Evolutionary conservation across 2,797 vertebrate genomes (phyloP).

Genomic region (Ateles fusciceps): DNA sequence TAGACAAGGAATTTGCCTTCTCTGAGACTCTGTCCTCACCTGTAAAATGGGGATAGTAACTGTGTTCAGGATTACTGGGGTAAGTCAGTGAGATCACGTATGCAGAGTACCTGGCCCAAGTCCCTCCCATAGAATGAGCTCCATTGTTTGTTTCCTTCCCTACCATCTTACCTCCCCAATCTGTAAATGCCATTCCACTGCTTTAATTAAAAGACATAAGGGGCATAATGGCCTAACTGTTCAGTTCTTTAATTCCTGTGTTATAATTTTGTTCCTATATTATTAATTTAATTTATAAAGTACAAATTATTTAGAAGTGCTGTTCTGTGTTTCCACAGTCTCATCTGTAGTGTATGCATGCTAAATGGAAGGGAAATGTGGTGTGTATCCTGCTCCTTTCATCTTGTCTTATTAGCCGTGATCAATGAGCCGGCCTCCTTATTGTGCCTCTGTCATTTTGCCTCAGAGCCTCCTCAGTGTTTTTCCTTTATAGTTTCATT

Average conservation of each 20-base stretch:
- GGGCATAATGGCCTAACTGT: not conserved
- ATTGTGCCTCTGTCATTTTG: not conserved
- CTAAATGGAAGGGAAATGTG: not conserved
- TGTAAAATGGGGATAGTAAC: not conserved
- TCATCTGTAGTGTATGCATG: not conserved
- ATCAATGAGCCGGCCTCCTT: not conserved
- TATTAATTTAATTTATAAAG: not conserved
- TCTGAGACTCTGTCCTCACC: not conserved
- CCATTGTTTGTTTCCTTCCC: not conserved
- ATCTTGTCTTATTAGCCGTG: not conserved
- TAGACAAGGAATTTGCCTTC: slow-evolving; percentile 1
- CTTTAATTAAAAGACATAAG: not conserved
- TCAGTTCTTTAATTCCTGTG: not conserved
- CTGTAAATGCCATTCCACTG: not conserved
- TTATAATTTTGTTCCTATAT: not conserved
- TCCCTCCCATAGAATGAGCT: not conserved
- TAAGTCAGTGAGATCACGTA: not conserved
- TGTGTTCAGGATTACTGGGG: not conserved
- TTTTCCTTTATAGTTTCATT: slow-evolving; percentile 50
- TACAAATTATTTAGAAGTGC: not conserved
- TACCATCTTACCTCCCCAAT: not conserved
- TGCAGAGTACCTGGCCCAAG: not conserved
- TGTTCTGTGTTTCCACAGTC: not conserved
- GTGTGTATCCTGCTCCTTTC: not conserved
- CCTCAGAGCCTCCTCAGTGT: not conserved